Conservation (phyloP, 2,888 invertebrate genomes). For the Eristalis arbustorum region DNA sequence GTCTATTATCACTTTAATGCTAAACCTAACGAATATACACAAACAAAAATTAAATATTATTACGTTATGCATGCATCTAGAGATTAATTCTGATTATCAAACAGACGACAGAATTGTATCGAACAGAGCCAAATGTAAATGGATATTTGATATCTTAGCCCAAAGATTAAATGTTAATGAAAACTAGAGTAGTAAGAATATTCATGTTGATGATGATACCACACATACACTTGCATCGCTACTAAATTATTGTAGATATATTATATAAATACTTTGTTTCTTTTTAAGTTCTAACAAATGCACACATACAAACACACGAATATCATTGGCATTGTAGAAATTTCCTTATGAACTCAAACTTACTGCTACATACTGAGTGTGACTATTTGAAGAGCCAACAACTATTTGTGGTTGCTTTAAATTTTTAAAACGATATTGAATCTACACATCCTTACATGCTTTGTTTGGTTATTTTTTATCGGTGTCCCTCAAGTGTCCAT, state of each 20-base stretch:
- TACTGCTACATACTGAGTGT: not conserved
- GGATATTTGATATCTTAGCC: constrained; percentile 36
- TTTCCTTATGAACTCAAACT: not conserved
- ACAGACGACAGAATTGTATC: not conserved
- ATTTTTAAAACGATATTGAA: not conserved
- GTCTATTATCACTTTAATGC: constrained; percentile 47
- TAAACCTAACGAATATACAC: constrained; percentile 31
- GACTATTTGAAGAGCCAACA: not conserved
- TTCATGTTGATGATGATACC: constrained; percentile 22
- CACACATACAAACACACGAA: not conserved
- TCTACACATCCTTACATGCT: not conserved
- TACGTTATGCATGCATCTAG: constrained; percentile 31
- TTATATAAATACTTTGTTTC: not conserved
- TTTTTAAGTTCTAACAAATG: not conserved
- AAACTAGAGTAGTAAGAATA: constrained; percentile 28
- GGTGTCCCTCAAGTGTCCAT: not conserved
- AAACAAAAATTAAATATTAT: not conserved
- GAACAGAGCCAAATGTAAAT: constrained; percentile 9
- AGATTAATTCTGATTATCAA: not conserved
- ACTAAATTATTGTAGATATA: constrained; percentile 13
- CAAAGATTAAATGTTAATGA: constrained; percentile 60
- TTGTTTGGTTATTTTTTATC: not conserved
- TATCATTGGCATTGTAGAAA: not conserved
- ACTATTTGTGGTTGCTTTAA: not conserved
- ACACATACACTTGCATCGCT: constrained; percentile 13